Evolutionary conservation across 2,797 vertebrate genomes (phyloP).

Genomic region (Hybognathus amarus): DNA sequence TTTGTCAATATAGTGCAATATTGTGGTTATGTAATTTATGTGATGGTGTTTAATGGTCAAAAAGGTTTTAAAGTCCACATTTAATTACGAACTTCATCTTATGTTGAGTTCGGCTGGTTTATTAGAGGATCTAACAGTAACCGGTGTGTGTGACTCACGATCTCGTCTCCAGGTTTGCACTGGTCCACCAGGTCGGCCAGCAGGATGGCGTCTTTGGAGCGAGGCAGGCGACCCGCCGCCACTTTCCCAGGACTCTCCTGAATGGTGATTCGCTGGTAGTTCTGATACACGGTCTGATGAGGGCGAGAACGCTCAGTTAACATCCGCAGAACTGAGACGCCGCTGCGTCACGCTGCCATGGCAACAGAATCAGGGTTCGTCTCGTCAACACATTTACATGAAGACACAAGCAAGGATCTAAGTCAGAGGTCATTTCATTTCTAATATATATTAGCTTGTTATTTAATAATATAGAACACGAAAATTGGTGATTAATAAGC

Average conservation of each 20-base stretch:
- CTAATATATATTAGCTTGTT: background rate
- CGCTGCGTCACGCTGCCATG: conserved; percentile 2
- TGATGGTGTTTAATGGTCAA: background rate
- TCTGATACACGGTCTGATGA: conserved; percentile 93
- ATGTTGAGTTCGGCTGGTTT: background rate
- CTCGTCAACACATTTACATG: background rate
- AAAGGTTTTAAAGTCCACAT: background rate
- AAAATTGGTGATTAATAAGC: background rate
- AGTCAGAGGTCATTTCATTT: background rate
- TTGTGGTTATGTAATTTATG: background rate
- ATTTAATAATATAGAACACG: background rate
- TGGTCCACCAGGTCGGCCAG: conserved; percentile 93
- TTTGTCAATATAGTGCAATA: too few relatives aligned
- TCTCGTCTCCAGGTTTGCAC: conserved; percentile 97
- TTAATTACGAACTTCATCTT: background rate
- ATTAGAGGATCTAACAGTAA: background rate
- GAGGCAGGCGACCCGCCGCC: conserved; percentile 92
- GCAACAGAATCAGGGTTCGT: background rate
- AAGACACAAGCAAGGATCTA: background rate
- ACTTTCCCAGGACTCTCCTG: conserved; percentile 97
- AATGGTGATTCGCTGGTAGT: conserved; percentile 97
- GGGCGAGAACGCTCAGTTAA: background rate
- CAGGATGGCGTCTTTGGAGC: conserved; percentile 96
- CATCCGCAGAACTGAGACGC: background rate
- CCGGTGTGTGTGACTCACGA: conserved; percentile 79